Evolutionary conservation across 2,888 invertebrate genomes (phyloP).

Genomic region (Camptogramma bilineatum): DNA sequence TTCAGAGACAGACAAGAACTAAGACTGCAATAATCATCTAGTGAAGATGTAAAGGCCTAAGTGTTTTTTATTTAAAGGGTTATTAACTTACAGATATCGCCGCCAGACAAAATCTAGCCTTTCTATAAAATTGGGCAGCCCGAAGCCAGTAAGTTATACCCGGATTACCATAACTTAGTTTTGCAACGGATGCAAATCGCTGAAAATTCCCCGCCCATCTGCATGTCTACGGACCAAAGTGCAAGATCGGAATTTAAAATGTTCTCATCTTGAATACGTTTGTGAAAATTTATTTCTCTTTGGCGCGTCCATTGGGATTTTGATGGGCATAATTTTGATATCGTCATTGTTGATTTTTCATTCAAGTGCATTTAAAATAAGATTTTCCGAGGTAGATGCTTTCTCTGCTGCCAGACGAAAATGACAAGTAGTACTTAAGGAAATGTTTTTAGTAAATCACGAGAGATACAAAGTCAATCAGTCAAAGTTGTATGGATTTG

Average conservation of each 20-base stretch:
- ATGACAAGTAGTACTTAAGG: too few relatives aligned
- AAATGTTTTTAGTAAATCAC: too few relatives aligned
- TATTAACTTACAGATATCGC: too few relatives aligned
- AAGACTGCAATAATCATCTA: too few relatives aligned
- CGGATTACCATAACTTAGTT: slow-evolving; percentile 56
- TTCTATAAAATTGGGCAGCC: slow-evolving; percentile 72
- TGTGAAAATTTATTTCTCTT: slow-evolving; percentile 57
- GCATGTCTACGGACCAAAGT: slow-evolving; percentile 68
- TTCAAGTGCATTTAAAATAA: background rate
- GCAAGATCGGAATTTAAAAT: slow-evolving; percentile 78
- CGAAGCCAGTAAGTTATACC: slow-evolving; percentile 67
- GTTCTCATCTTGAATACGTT: slow-evolving; percentile 62
- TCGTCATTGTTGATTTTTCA: slow-evolving; percentile 3
- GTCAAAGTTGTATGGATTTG: too few relatives aligned
- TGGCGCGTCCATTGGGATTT: slow-evolving; percentile 39
- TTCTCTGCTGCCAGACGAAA: too few relatives aligned
- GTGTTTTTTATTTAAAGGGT: too few relatives aligned
- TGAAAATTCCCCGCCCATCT: slow-evolving; percentile 71
- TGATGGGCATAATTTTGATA: slow-evolving; percentile 34
- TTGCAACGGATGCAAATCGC: slow-evolving; percentile 74
- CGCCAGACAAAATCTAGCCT: slow-evolving; percentile 5
- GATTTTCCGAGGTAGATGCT: too few relatives aligned
- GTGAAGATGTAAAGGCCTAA: too few relatives aligned
- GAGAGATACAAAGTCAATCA: too few relatives aligned
- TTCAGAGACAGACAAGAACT: too few relatives aligned